These are phyloP conservation scores for Microcebus murinus DNA, from an alignment of 2,113 vertebrate species.

Conservation along the genomic window DNA sequence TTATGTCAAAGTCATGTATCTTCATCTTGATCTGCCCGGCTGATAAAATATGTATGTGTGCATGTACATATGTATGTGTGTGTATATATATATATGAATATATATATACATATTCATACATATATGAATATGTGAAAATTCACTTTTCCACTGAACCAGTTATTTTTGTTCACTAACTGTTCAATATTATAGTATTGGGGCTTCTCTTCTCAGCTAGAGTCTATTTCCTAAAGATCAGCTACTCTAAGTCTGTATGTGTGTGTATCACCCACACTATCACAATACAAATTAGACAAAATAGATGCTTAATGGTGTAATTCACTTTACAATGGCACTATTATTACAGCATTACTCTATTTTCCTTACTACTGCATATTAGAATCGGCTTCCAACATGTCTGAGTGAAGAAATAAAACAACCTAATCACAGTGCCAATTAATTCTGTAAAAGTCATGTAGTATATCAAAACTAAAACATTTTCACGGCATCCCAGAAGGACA, in stretches of 20 bases:
- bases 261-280: slow-evolving; percentile 8
- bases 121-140: background rate
- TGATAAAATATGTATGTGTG: background rate
- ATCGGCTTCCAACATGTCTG: slow-evolving; percentile 67
- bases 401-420: slow-evolving; percentile 77
- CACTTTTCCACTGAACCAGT: background rate
- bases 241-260: background rate
- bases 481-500: slow-evolving; percentile 61
- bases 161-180: background rate
- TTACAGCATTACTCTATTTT: slow-evolving; percentile 67
- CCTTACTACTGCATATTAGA: slow-evolving; percentile 47
- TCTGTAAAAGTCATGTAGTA: slow-evolving; percentile 68
- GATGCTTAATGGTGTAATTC: slow-evolving; percentile 48
- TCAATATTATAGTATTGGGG: background rate
- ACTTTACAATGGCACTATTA: slow-evolving; percentile 58
- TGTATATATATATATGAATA: background rate
- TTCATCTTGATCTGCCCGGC: background rate
- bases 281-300: slow-evolving; percentile 70
- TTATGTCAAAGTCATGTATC: background rate
- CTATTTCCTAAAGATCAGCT: slow-evolving; percentile 30
- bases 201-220: background rate
- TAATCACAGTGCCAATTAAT: slow-evolving; percentile 81
- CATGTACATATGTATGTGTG: background rate
- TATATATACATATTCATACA: too few relatives aligned
- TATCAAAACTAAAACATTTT: slow-evolving; percentile 73